Percentiles rank a stretch among this genome's conserved stretches.
These are phyloP conservation scores for Mayetiola destructor DNA, from an alignment of 2,888 invertebrate genomes.

Conservation along the genomic window DNA sequence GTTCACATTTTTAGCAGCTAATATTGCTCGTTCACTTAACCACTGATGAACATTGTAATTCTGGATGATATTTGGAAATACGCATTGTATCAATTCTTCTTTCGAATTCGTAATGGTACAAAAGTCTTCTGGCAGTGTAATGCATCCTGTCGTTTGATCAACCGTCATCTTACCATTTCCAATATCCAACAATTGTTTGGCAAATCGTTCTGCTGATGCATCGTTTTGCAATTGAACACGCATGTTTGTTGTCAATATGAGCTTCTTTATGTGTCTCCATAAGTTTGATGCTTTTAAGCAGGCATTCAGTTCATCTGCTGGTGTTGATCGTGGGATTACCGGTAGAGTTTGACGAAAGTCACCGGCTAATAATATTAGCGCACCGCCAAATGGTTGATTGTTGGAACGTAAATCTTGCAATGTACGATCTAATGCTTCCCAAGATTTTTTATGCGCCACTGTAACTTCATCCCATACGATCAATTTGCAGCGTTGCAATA, in stretches of 20 bases:
- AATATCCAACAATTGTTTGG: conserved; percentile 17
- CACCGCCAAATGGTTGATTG: conserved; percentile 23
- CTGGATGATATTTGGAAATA: conserved; percentile 23
- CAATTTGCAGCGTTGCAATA: not conserved
- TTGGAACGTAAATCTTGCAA: conserved; percentile 22
- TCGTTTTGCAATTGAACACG: conserved; percentile 23
- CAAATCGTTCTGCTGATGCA: conserved; percentile 16
- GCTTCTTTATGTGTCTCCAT: conserved; percentile 20
- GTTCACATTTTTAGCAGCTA: conserved; percentile 19
- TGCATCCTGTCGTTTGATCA: not conserved
- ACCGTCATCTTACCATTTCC: conserved; percentile 17
- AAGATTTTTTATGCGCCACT: conserved; percentile 23
- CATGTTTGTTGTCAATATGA: conserved; percentile 22
- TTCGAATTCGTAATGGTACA: not conserved
- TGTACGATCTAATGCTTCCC: conserved; percentile 18
- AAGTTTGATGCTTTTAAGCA: conserved; percentile 19
- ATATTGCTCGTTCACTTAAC: conserved; percentile 19
- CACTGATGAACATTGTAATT: conserved; percentile 22
- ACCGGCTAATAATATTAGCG: conserved; percentile 24
- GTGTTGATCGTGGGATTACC: conserved; percentile 19
- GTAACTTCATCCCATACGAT: conserved; percentile 25
- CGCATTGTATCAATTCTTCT: conserved; percentile 21
- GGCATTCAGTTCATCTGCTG: conserved; percentile 23
- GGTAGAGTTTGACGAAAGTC: conserved; percentile 25
- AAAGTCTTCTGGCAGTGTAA: not conserved